These are phyloP conservation scores for Onychomys arenicola DNA, from an alignment of 2,797 vertebrate genomes.

Conservation along the genomic window DNA sequence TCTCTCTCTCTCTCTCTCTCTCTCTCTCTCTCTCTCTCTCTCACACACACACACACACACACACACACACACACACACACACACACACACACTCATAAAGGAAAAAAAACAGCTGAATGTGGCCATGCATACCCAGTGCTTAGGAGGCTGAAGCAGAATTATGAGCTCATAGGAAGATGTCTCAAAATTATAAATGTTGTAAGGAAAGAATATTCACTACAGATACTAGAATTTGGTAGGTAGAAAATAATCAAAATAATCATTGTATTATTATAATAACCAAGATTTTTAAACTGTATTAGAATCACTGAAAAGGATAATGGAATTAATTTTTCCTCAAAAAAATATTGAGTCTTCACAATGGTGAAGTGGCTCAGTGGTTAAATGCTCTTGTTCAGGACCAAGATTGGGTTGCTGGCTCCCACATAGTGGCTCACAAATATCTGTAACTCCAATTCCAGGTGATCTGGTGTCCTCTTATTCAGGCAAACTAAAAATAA, in stretches of 20 bases:
- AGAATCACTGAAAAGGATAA: neutral
- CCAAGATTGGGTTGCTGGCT: neutral
- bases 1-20: too few relatives aligned
- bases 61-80: neutral
- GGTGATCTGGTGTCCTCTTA: neutral
- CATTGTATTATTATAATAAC: slow-evolving; percentile 2
- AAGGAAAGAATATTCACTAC: neutral
- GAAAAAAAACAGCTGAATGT: neutral
- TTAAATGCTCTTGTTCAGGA: neutral
- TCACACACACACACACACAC: neutral
- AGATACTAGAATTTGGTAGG: neutral
- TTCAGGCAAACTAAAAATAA: neutral
- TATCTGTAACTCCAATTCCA: neutral
- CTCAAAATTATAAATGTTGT: neutral
- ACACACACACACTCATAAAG: neutral
- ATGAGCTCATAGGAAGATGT: neutral
- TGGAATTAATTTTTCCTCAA: neutral
- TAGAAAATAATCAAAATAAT: neutral
- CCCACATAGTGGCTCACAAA: neutral
- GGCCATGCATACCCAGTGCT: neutral
- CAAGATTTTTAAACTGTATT: neutral
- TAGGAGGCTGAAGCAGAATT: neutral
- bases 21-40: too few relatives aligned
- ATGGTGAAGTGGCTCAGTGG: neutral
- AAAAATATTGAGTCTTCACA: neutral